These are phyloP conservation scores for Ellobius talpinus DNA, from an alignment of 2,113 vertebrate genomes.

Conservation along the genomic window DNA sequence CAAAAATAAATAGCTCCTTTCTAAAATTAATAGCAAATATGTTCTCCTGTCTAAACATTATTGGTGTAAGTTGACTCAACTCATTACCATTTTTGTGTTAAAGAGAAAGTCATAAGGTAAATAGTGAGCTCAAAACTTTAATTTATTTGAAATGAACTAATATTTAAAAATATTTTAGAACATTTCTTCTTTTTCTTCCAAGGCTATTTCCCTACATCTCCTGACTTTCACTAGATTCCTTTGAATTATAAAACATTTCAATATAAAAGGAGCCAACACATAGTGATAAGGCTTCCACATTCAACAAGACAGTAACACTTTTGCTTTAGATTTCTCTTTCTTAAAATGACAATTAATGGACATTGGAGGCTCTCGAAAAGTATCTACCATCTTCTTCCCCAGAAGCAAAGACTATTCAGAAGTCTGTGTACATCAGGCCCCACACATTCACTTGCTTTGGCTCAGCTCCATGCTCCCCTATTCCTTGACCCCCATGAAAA, in stretches of 20 bases:
- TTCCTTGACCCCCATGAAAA: not conserved
- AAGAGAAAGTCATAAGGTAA: constrained; percentile 24
- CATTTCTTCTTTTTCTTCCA: not conserved
- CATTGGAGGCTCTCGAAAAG: not conserved
- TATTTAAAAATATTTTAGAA: constrained; percentile 59
- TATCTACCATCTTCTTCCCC: not conserved
- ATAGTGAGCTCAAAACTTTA: constrained; percentile 2
- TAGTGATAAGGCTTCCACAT: not conserved
- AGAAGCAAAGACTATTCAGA: not conserved
- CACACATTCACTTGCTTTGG: not conserved
- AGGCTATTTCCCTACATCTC: not conserved
- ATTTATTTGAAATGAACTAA: constrained; percentile 51
- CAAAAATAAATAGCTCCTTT: constrained; percentile 26
- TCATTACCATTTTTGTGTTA: constrained; percentile 30
- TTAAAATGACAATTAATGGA: not conserved
- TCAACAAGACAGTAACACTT: not conserved
- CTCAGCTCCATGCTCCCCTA: not conserved
- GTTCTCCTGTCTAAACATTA: constrained; percentile 43
- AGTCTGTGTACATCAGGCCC: not conserved
- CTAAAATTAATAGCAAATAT: constrained; percentile 53
- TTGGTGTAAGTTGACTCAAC: constrained; percentile 23
- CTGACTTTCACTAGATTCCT: not conserved
- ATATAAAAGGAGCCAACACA: not conserved
- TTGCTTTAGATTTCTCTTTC: constrained; percentile 1
- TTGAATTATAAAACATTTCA: not conserved